phyloP scores from a whole-genome alignment of 2,113 vertebrate genomes.

The Vulpes lagopus region DNA sequence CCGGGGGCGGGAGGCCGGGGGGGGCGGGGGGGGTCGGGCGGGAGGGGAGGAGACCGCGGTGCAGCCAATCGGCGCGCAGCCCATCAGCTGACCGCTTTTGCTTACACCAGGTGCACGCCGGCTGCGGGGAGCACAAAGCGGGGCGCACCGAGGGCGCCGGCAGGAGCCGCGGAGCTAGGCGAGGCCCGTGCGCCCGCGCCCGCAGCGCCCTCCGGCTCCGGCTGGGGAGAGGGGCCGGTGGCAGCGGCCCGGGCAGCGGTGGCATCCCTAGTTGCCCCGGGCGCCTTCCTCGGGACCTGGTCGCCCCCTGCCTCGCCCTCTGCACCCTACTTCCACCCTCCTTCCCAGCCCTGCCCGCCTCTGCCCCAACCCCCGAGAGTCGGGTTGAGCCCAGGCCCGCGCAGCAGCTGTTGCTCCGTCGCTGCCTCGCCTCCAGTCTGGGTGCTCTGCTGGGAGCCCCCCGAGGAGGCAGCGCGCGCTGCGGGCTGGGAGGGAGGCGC shows the following conservation, averaged over 20 bases:
- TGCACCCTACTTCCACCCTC: slow-evolving; percentile 21
- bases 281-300: background rate
- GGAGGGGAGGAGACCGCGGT: slow-evolving; percentile 80
- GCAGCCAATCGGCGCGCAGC: slow-evolving; percentile 89
- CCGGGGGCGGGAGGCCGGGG: background rate
- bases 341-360: background rate
- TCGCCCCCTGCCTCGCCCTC: slow-evolving; percentile 63
- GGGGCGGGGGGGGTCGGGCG: background rate
- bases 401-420: slow-evolving; percentile 61
- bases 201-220: background rate
- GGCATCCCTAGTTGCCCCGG: background rate
- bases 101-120: slow-evolving; percentile 92
- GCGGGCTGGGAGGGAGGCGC: slow-evolving; percentile 52
- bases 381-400: slow-evolving; percentile 6
- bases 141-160: slow-evolving; percentile 69
- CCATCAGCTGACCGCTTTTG: slow-evolving; percentile 93
- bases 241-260: background rate
- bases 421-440: background rate
- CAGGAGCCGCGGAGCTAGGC: slow-evolving; percentile 70
- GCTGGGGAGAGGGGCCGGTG: background rate
- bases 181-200: slow-evolving; percentile 80
- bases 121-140: slow-evolving; percentile 85
- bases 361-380: background rate
- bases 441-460: slow-evolving; percentile 55
- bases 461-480: slow-evolving; percentile 46